Percentiles rank a stretch among this genome's conserved stretches.
phyloP scores from a whole-genome alignment of 2,113 vertebrate genomes.

The Agelaius tricolor region DNA sequence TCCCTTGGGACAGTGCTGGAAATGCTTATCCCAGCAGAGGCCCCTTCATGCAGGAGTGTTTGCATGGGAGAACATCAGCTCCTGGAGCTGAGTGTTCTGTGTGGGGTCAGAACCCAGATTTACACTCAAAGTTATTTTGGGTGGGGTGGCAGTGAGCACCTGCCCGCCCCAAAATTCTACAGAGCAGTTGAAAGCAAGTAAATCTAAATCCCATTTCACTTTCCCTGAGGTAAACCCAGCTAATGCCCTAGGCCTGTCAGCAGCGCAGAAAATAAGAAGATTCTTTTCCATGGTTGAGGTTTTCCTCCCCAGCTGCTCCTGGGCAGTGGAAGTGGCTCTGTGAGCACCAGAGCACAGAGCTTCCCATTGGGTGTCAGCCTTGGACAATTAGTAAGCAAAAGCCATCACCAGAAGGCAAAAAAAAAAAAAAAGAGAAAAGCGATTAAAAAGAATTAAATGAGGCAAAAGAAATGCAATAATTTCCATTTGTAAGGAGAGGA shows the following conservation, averaged over 20 bases:
- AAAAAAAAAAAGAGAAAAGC: not conserved
- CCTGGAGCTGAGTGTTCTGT: not conserved
- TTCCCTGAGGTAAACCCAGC: not conserved
- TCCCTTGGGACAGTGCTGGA: not conserved
- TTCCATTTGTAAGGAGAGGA: constrained; percentile 65
- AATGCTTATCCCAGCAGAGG: accelerated
- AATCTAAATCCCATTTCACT: not conserved
- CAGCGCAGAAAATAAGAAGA: not conserved
- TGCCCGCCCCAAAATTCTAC: not conserved
- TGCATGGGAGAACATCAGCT: not conserved
- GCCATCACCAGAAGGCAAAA: constrained; percentile 11
- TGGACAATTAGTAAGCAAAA: constrained; percentile 43
- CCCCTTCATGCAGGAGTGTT: not conserved
- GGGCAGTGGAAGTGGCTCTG: not conserved
- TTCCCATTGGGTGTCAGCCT: constrained; percentile 42
- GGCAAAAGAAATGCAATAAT: constrained; percentile 68
- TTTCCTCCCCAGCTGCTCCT: not conserved
- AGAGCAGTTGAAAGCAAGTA: not conserved
- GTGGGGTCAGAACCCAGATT: not conserved
- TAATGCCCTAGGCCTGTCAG: not conserved
- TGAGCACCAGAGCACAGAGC: not conserved
- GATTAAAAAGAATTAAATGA: constrained; percentile 65
- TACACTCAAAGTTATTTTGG: not conserved
- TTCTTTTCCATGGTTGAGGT: not conserved
- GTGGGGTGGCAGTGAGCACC: not conserved